phyloP scores from a whole-genome alignment of 2,888 invertebrate genomes.

The Polyommatus icarus region DNA sequence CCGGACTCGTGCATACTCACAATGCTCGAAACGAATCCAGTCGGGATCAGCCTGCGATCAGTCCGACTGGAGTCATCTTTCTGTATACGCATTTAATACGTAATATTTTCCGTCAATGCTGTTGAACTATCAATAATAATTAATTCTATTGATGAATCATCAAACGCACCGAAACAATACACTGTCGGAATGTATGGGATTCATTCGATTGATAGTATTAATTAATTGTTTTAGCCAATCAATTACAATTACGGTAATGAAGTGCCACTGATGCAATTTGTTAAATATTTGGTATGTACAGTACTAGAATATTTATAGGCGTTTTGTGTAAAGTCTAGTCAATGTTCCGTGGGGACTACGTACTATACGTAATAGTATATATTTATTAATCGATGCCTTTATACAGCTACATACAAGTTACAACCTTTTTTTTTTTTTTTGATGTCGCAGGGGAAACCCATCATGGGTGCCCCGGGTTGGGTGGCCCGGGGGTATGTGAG shows the following conservation, averaged over 20 bases:
- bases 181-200: not conserved
- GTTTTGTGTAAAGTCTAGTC: not conserved
- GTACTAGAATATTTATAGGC: not conserved
- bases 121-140: not conserved
- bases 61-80: not conserved
- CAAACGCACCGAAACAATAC: conserved; percentile 18
- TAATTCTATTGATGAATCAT: not conserved
- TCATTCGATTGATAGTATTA: conserved; percentile 14
- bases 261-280: conserved; percentile 1
- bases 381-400: no score
- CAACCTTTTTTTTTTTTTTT: no score
- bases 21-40: not conserved
- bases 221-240: conserved; percentile 26
- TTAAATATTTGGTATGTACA: not conserved
- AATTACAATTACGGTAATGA: conserved; percentile 18
- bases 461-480: no score
- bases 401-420: no score
- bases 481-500: no score
- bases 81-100: not conserved
- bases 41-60: not conserved
- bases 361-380: not conserved
- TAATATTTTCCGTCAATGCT: not conserved
- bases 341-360: not conserved
- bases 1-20: no score
- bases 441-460: no score